Conservation (phyloP, 2,113 vertebrate genomes). For the Sylvia atricapilla region DNA sequence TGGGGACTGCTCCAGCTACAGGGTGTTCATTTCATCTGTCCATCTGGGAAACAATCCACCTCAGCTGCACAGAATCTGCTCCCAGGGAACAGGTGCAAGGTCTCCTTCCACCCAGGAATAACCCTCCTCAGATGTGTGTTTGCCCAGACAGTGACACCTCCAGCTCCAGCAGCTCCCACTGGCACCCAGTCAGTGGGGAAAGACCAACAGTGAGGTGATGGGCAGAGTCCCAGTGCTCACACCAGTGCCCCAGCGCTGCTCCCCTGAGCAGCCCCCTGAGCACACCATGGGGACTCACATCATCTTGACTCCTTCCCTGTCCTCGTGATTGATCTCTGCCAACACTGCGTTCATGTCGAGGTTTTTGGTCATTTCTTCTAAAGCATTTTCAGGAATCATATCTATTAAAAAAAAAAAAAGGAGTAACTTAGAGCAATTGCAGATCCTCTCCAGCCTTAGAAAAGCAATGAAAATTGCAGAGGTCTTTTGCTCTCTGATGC, state of each 20-base stretch:
- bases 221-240: background rate
- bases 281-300: conserved; percentile 78
- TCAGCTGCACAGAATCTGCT: background rate
- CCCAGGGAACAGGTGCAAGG: background rate
- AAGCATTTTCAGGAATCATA: conserved; percentile 97
- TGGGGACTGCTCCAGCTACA: background rate
- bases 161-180: background rate
- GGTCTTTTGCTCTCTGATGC: background rate
- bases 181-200: background rate
- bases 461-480: background rate
- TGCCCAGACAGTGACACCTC: background rate
- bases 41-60: background rate
- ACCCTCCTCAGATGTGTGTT: background rate
- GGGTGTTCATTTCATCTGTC: background rate
- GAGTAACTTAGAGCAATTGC: background rate
- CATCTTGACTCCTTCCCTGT: conserved; percentile 85
- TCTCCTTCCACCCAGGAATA: background rate
- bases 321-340: conserved; percentile 80
- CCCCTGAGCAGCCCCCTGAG: background rate
- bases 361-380: conserved; percentile 98
- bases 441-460: background rate
- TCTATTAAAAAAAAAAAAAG: conserved; percentile 66
- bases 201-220: background rate
- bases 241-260: background rate
- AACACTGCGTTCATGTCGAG: conserved; percentile 92